Conservation (phyloP, 1,140 invertebrate species). For the Pararge aegeria region DNA sequence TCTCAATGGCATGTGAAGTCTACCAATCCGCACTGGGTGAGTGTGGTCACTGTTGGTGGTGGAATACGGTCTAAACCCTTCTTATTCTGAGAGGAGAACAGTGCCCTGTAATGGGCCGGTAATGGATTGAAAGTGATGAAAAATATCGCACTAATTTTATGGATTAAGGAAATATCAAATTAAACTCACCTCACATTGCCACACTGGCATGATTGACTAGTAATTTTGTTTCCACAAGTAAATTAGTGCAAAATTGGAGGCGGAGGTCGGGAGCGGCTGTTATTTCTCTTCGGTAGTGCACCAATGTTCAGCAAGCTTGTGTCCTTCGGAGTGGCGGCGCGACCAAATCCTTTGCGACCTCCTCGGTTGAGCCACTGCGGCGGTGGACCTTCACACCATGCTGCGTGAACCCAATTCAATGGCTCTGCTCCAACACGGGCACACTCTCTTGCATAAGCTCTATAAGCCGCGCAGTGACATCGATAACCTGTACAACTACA, state of each 20-base stretch:
- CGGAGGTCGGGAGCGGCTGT: conserved; percentile 55
- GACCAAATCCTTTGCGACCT: conserved; percentile 37
- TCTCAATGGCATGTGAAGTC: no score
- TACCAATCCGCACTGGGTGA: no score
- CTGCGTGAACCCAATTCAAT: conserved; percentile 83
- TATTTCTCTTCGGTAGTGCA: conserved; percentile 50
- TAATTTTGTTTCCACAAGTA: conserved; percentile 44
- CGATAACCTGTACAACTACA: conserved; percentile 90
- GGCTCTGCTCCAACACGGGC: conserved; percentile 86
- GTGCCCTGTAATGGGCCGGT: no score
- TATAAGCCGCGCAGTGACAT: conserved; percentile 94
- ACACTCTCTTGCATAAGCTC: conserved; percentile 93
- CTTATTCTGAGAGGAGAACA: no score
- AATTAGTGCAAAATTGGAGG: conserved; percentile 60
- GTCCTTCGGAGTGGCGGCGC: conserved; percentile 31
- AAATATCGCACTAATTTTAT: no score
- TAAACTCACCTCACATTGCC: conserved; percentile 51
- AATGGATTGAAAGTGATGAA: no score
- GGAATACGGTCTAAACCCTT: no score
- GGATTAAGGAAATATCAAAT: no score
- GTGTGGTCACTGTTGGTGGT: no score
- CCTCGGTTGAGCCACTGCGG: conserved; percentile 53
- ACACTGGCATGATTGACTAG: conserved; percentile 70
- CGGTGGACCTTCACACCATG: conserved; percentile 78
- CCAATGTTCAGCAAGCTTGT: conserved; percentile 42